A percentile compares a stretch with the other conserved stretches of the same genome.
phyloP scores from a whole-genome alignment of 2,888 invertebrate genomes.

The Xanthorhoe spadicearia region DNA sequence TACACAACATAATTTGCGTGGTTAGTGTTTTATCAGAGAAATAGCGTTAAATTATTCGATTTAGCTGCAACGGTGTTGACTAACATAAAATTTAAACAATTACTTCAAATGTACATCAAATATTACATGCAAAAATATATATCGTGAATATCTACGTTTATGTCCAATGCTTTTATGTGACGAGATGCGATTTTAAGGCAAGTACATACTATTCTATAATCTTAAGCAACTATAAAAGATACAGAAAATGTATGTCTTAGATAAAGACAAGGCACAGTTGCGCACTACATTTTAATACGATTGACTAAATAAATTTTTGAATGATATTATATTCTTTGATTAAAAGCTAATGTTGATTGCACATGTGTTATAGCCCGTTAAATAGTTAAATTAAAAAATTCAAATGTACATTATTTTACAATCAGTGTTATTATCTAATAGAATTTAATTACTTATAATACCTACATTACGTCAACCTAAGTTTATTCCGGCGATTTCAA shows the following conservation, averaged over 20 bases:
- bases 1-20: slow-evolving; percentile 11
- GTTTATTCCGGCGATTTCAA: not conserved
- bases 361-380: slow-evolving; percentile 6
- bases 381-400: slow-evolving; percentile 7
- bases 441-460: not conserved
- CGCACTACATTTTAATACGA: slow-evolving; percentile 4
- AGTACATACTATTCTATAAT: slow-evolving; percentile 3
- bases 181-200: slow-evolving; percentile 3
- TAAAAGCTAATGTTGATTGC: slow-evolving; percentile 16
- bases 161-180: not conserved
- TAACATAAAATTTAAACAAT: not conserved
- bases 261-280: slow-evolving; percentile 14
- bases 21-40: not conserved
- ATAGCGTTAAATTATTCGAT: not conserved
- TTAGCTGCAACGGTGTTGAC: not conserved
- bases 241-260: not conserved
- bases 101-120: not conserved
- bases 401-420: slow-evolving; percentile 26
- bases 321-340: not conserved
- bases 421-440: slow-evolving; percentile 9
- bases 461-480: not conserved
- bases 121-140: not conserved
- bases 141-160: not conserved
- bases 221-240: not conserved
- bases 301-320: not conserved